phyloP scores from a whole-genome alignment of 2,888 invertebrate genomes.

The Temnothorax rugatulus region DNA sequence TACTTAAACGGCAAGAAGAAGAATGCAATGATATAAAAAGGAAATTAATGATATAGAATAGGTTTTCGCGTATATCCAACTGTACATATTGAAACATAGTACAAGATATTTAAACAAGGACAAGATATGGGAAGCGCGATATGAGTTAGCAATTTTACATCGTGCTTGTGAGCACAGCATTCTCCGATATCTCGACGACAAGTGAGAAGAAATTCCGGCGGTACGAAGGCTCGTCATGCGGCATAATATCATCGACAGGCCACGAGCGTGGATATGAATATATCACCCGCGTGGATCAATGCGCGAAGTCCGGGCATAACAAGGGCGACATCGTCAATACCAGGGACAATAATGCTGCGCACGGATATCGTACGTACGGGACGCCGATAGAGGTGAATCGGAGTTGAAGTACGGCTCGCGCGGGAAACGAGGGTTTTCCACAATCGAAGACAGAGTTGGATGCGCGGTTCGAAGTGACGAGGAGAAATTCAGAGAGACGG shows the following conservation, averaged over 20 bases:
- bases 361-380: slow-evolving; percentile 37
- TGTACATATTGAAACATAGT: not conserved
- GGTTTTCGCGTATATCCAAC: not conserved
- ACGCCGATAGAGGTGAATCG: slow-evolving; percentile 47
- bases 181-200: not conserved
- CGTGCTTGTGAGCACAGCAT: not conserved
- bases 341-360: slow-evolving; percentile 50
- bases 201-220: slow-evolving; percentile 34
- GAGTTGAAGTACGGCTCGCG: slow-evolving; percentile 41
- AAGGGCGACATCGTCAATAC: slow-evolving; percentile 53
- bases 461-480: slow-evolving; percentile 45
- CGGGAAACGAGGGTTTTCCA: slow-evolving; percentile 31
- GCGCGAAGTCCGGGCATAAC: slow-evolving; percentile 46
- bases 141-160: not conserved
- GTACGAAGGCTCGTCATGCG: slow-evolving; percentile 17
- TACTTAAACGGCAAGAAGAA: not conserved
- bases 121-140: not conserved
- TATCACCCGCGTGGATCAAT: slow-evolving; percentile 46
- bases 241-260: slow-evolving; percentile 42
- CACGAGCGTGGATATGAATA: slow-evolving; percentile 34
- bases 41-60: not conserved
- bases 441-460: slow-evolving; percentile 52
- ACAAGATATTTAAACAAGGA: not conserved
- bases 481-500: slow-evolving; percentile 44
- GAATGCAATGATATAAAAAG: not conserved